These are phyloP conservation scores for Drosophila mettleri DNA, from an alignment of 2,888 invertebrate genomes.

Conservation along the genomic window DNA sequence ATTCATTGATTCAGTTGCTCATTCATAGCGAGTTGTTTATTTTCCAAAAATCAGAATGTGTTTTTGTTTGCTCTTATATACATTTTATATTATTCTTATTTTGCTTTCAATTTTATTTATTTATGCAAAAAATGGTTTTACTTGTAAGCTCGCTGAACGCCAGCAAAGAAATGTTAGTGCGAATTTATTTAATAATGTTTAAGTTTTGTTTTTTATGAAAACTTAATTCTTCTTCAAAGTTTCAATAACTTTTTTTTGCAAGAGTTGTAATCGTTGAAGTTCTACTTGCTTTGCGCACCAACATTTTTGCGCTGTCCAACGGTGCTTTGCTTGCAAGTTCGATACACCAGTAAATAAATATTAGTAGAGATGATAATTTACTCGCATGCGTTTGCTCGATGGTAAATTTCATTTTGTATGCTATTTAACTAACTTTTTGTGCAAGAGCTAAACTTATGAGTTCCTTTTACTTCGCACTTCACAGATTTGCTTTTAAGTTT, in stretches of 20 bases:
- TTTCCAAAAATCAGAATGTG: slow-evolving; percentile 58
- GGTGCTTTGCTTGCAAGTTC: not conserved
- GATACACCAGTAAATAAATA: not conserved
- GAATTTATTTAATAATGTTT: not conserved
- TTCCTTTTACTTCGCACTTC: not conserved
- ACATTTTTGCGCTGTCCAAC: no score
- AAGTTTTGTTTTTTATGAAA: not conserved
- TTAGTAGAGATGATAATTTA: not conserved
- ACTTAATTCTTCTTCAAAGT: not conserved
- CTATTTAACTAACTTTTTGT: not conserved
- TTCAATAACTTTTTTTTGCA: not conserved
- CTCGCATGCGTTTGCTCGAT: not conserved
- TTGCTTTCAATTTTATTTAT: slow-evolving; percentile 58
- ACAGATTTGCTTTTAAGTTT: not conserved
- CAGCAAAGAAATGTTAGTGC: slow-evolving; percentile 53
- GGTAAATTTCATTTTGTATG: not conserved
- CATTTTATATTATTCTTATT: slow-evolving; percentile 19
- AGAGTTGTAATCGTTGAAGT: not conserved
- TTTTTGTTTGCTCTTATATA: slow-evolving; percentile 29
- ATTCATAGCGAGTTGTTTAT: slow-evolving; percentile 74
- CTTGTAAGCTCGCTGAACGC: slow-evolving; percentile 37
- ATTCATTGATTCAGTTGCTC: slow-evolving; percentile 70
- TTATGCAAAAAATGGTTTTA: slow-evolving; percentile 69
- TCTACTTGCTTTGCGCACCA: no score
- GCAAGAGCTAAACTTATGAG: not conserved